These are phyloP conservation scores for Eristalis tenax DNA, from an alignment of 2,888 invertebrate genomes.

Conservation along the genomic window DNA sequence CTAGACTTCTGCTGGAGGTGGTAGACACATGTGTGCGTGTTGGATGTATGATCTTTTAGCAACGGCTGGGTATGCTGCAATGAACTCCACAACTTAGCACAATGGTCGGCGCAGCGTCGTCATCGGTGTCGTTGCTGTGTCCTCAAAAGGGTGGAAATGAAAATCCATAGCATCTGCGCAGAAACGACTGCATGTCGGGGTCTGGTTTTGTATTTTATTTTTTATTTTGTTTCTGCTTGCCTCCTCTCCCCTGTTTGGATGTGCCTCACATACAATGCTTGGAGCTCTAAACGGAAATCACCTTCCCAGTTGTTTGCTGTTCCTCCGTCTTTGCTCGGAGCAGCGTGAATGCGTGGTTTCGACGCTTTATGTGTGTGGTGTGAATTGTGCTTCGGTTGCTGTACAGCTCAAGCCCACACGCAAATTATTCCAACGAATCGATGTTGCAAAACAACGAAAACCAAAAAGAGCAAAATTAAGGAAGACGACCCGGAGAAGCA, in stretches of 20 bases:
- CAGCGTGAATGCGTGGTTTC: not conserved
- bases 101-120: conserved; percentile 28
- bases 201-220: conserved; percentile 26
- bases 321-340: not conserved
- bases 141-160: conserved; percentile 71
- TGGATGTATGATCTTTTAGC: conserved; percentile 55
- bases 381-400: conserved; percentile 32
- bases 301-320: conserved; percentile 59
- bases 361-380: not conserved
- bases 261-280: conserved; percentile 28
- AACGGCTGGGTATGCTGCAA: conserved; percentile 48
- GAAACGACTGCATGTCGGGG: conserved; percentile 34
- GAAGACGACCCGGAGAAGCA: conserved; percentile 43
- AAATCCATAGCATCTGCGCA: conserved; percentile 72
- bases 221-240: not conserved
- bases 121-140: conserved; percentile 28
- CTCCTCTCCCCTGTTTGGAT: not conserved
- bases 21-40: conserved; percentile 11
- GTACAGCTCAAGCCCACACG: conserved; percentile 62
- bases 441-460: conserved; percentile 37
- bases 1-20: not conserved
- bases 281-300: conserved; percentile 67
- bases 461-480: not conserved
- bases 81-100: conserved; percentile 69
- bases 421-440: conserved; percentile 51